A percentile compares a stretch with the other conserved stretches of the same genome.
These are phyloP conservation scores for Gyps fulvus DNA, from an alignment of 2,113 vertebrate genomes.

Conservation along the genomic window DNA sequence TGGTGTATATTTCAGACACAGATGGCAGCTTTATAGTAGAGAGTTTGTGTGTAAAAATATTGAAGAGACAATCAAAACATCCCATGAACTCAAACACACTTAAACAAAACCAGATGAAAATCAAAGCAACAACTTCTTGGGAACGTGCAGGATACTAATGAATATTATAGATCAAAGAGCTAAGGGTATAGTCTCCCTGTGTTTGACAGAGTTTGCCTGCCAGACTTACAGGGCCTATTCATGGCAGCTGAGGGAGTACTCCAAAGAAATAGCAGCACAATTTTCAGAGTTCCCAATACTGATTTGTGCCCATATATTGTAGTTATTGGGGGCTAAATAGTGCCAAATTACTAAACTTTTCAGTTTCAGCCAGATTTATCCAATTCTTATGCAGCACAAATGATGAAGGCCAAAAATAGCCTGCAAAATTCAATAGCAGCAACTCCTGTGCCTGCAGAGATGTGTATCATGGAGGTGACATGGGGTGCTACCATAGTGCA, in stretches of 20 bases:
- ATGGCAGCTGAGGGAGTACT: neutral
- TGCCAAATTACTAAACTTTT: neutral
- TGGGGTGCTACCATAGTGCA: neutral
- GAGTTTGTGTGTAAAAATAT: slow-evolving; percentile 7
- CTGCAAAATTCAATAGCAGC: neutral
- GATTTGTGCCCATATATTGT: neutral
- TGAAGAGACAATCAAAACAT: slow-evolving; percentile 34
- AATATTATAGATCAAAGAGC: neutral
- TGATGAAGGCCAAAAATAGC: neutral
- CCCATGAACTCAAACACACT: neutral
- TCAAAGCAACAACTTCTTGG: neutral
- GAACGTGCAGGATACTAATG: neutral
- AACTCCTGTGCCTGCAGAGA: neutral
- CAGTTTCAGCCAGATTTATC: neutral
- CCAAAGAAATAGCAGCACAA: neutral
- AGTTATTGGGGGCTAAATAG: neutral
- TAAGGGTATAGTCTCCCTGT: neutral
- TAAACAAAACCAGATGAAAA: slow-evolving; percentile 39
- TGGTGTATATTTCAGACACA: slow-evolving; percentile 6
- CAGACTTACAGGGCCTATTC: neutral
- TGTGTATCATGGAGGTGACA: neutral
- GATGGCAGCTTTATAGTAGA: slow-evolving; percentile 27
- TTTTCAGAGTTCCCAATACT: neutral
- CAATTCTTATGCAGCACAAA: neutral
- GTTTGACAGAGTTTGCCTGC: neutral